Conservation (phyloP, 2,113 vertebrate species). For the Phrynosoma platyrhinos region DNA sequence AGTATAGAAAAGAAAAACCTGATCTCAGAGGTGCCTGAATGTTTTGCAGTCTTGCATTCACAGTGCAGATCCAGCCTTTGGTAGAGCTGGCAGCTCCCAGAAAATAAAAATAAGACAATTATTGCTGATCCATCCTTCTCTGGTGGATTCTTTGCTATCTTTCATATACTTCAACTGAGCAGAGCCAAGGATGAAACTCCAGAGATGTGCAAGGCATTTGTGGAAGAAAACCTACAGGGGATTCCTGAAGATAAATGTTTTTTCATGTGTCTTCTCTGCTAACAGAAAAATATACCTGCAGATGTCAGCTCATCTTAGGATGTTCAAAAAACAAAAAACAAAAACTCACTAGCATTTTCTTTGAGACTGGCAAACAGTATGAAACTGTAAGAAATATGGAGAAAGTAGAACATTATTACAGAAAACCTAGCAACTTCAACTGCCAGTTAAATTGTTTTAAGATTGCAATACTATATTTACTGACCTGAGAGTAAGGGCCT, state of each 20-base stretch:
- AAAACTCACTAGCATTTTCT: neutral
- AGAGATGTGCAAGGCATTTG: slow-evolving; percentile 14
- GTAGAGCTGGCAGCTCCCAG: neutral
- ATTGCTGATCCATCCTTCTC: neutral
- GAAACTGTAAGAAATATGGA: neutral
- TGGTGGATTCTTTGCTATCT: slow-evolving; percentile 19
- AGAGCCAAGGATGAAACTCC: slow-evolving; percentile 18
- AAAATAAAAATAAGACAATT: slow-evolving; percentile 6
- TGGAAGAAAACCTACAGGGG: slow-evolving; percentile 30
- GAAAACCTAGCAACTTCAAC: neutral
- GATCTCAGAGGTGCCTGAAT: neutral
- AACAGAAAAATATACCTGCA: slow-evolving; percentile 24
- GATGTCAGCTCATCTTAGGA: slow-evolving; percentile 22
- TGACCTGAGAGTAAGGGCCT: neutral
- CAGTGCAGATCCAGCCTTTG: neutral
- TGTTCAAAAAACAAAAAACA: slow-evolving; percentile 3
- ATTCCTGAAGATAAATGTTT: slow-evolving; percentile 28
- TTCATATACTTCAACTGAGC: slow-evolving; percentile 24
- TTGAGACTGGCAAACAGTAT: neutral
- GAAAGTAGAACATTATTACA: neutral
- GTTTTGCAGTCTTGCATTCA: neutral
- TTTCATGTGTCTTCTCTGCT: slow-evolving; percentile 12
- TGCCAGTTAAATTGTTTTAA: neutral
- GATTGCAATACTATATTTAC: neutral
- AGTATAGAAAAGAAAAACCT: neutral